Conservation (phyloP, 2,797 vertebrate species). For the Scolopax bukidnonensis region DNA sequence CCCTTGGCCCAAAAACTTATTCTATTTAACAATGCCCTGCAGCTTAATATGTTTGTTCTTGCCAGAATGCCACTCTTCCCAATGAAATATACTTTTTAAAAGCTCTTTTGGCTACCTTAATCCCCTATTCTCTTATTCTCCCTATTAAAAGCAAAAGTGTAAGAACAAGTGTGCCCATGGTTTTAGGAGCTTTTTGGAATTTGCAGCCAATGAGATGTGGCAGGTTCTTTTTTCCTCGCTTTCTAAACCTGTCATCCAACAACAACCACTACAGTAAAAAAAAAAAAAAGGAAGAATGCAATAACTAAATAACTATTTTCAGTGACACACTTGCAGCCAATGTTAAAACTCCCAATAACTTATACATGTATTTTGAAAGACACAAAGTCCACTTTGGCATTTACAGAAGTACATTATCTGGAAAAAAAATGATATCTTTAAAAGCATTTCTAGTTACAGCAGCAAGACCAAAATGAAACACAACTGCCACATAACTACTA, state of each 20-base stretch:
- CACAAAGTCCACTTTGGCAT: conserved; percentile 5
- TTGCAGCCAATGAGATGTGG: background rate
- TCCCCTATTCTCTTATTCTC: background rate
- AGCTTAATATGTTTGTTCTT: conserved; percentile 55
- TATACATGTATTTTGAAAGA: conserved; percentile 37
- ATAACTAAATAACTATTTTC: background rate
- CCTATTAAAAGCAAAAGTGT: background rate
- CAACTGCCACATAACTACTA: conserved; percentile 37
- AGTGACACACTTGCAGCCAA: background rate
- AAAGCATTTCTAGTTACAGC: conserved; percentile 55
- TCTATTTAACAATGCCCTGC: conserved; percentile 32
- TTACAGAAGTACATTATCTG: conserved; percentile 44
- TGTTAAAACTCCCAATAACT: conserved; percentile 10
- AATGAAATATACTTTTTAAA: conserved; percentile 27
- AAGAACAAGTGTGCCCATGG: background rate
- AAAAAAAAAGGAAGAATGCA: background rate
- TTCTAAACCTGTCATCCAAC: background rate
- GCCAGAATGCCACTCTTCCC: conserved; percentile 41
- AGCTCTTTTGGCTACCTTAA: conserved; percentile 45
- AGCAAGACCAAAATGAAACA: conserved; percentile 39
- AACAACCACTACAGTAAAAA: background rate
- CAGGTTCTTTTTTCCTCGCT: background rate
- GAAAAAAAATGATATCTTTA: conserved; percentile 41
- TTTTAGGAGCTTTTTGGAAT: background rate
- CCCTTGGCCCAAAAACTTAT: background rate